Percentiles rank a stretch among this genome's conserved stretches.
Conservation (phyloP, 2,797 vertebrate species). For the Brachyrhaphis roseni region DNA sequence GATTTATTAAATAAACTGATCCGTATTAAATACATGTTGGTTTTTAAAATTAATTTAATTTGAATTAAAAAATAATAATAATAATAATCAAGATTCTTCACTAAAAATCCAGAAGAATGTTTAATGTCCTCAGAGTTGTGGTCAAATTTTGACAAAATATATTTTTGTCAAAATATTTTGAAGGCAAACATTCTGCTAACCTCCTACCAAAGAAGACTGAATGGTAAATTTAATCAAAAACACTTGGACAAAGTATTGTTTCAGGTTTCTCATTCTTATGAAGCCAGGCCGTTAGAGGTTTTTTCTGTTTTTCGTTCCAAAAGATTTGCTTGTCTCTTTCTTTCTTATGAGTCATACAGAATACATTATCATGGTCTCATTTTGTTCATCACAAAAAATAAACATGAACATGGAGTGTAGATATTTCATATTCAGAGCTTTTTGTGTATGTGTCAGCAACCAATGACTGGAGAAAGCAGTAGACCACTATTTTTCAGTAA, state of each 20-base stretch:
- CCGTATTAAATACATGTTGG: too few relatives aligned
- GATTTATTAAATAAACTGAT: not conserved
- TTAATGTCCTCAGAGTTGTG: too few relatives aligned
- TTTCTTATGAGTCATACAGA: not conserved
- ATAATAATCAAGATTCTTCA: too few relatives aligned
- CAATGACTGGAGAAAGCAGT: not conserved
- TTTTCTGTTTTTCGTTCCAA: not conserved
- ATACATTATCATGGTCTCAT: not conserved
- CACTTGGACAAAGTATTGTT: not conserved
- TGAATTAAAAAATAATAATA: too few relatives aligned
- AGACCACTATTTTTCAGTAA: not conserved
- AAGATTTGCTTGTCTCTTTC: not conserved
- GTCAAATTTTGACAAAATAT: too few relatives aligned
- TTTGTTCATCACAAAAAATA: not conserved
- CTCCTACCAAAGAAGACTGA: not conserved
- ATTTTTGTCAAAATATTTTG: too few relatives aligned
- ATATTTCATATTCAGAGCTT: not conserved
- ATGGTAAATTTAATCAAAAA: not conserved
- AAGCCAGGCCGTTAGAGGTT: not conserved
- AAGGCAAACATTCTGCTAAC: not conserved
- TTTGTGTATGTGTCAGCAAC: not conserved
- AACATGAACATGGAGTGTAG: not conserved
- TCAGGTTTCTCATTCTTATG: not conserved
- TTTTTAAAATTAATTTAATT: too few relatives aligned
- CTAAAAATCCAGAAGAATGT: too few relatives aligned